Evolutionary conservation across 1,140 invertebrate species (phyloP), one percentile per base, ranked within the genome.

Genomic region (Drosophila watanabei): DNA sequence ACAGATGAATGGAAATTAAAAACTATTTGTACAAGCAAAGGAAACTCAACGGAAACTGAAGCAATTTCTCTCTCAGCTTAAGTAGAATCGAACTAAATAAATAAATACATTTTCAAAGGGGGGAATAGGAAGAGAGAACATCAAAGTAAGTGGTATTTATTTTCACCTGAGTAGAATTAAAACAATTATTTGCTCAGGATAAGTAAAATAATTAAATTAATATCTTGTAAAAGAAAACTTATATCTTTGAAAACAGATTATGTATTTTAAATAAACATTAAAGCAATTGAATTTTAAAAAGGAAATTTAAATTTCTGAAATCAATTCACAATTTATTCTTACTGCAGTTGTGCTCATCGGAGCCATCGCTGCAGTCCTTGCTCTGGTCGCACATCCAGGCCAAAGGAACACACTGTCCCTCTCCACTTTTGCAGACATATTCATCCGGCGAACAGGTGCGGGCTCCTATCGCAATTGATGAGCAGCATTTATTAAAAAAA

Each of bases 301-400:
- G 18, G 9, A 46, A 18, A 18, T 1, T 14, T 24, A 41, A 11
- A 24, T 20, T 30, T 33, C 18, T 13, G 39, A 11, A 54, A 6
- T 30, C 16, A 9, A 81, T 64, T 81, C 94, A 28, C 24, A 13
- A n/a, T 2, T 52, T 59, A 35, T 54, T 37, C 97, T 97, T 97
- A 98, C 97, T 98, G 96, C 97, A 97, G 94, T 96, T 95, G 94
- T 96, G 95, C 92, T 98, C 97, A 94, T 99, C 98, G 76, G 97
- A 97, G 79, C 96, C 97, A 94, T 98, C 97, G 60, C 95, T 95
- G 94, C 98, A 98, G 94, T 98, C 98, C 35, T 94, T 93, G 92
- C 96, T 96, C 91, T 96, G 96, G 94, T 98, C 98, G 93, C 98
- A 99, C 95, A 98, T 97, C 97, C 97, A 98, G 41, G 96, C 96